Evolutionary conservation across 2,888 invertebrate genomes (phyloP).

Genomic region (Prosopocoilus inquinatus): DNA sequence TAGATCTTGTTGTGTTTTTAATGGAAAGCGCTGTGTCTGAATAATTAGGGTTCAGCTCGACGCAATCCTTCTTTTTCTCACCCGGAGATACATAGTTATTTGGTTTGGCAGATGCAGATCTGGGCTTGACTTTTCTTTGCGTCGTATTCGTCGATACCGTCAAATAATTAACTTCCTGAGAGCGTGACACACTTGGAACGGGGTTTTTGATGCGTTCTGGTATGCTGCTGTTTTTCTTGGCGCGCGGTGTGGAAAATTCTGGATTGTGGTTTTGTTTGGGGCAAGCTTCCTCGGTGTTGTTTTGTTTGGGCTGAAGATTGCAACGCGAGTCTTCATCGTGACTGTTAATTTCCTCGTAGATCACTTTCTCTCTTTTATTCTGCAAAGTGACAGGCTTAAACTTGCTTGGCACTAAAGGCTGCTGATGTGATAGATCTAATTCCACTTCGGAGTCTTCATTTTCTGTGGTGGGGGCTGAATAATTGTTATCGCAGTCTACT

Average conservation of each 20-base stretch:
- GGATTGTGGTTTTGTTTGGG: too few relatives aligned
- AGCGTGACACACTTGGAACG: not conserved
- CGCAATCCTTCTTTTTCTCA: slow-evolving; percentile 6
- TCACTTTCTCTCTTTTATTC: slow-evolving; percentile 9
- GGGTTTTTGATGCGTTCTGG: not conserved
- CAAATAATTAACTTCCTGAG: too few relatives aligned
- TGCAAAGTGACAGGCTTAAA: slow-evolving; percentile 4
- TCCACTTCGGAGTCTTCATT: slow-evolving; percentile 17
- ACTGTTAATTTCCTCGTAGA: slow-evolving; percentile 15
- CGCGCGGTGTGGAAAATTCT: too few relatives aligned
- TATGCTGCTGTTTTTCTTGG: too few relatives aligned
- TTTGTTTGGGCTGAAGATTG: too few relatives aligned
- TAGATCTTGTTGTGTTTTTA: not conserved
- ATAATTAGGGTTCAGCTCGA: slow-evolving; percentile 12
- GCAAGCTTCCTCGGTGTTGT: too few relatives aligned
- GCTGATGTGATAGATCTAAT: slow-evolving; percentile 4
- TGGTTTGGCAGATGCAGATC: slow-evolving; percentile 11
- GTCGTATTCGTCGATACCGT: not conserved
- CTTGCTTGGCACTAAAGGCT: slow-evolving; percentile 4
- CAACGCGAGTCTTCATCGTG: slow-evolving; percentile 2
- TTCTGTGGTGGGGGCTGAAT: slow-evolving; percentile 12
- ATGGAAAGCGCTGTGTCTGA: slow-evolving; percentile 15
- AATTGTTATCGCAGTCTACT: not conserved
- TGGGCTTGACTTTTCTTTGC: slow-evolving; percentile 9
- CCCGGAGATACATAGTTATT: not conserved